These are phyloP conservation scores for Penaeus chinensis DNA, from an alignment of 1,140 invertebrate genomes.

Conservation along the genomic window DNA sequence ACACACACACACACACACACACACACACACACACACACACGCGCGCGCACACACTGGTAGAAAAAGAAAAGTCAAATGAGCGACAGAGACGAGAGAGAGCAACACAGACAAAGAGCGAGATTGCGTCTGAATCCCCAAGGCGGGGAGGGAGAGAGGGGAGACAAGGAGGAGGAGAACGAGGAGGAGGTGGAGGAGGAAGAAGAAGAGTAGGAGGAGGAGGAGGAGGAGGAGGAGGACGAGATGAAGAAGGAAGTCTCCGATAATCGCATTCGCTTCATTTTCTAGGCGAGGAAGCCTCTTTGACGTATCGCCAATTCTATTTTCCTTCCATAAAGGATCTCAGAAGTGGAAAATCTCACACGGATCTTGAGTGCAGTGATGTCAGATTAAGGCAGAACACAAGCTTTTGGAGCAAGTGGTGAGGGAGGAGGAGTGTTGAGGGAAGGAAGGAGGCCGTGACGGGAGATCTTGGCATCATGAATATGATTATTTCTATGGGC, in stretches of 20 bases:
- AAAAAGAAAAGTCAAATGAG: too few relatives aligned
- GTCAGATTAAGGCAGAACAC: background rate
- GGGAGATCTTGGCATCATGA: too few relatives aligned
- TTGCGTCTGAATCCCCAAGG: too few relatives aligned
- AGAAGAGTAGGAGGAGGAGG: background rate
- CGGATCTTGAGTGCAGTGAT: background rate
- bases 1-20: too few relatives aligned
- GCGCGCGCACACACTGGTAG: too few relatives aligned
- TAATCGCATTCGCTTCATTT: slow-evolving; percentile 23
- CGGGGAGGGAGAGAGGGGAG: too few relatives aligned
- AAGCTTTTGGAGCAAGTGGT: background rate
- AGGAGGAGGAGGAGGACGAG: background rate
- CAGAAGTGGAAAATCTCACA: slow-evolving; percentile 1
- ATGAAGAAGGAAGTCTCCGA: background rate
- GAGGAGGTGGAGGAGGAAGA: too few relatives aligned
- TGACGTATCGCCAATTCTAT: slow-evolving; percentile 19
- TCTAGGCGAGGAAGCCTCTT: slow-evolving; percentile 9
- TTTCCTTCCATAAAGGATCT: slow-evolving; percentile 4
- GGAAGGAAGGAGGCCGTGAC: background rate
- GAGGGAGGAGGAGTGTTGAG: background rate
- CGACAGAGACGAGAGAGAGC: too few relatives aligned
- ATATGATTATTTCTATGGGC: too few relatives aligned
- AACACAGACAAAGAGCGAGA: too few relatives aligned
- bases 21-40: too few relatives aligned
- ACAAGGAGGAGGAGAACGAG: too few relatives aligned